Evolutionary conservation across 1,140 invertebrate species (phyloP).

Genomic region (Hyphantria cunea): DNA sequence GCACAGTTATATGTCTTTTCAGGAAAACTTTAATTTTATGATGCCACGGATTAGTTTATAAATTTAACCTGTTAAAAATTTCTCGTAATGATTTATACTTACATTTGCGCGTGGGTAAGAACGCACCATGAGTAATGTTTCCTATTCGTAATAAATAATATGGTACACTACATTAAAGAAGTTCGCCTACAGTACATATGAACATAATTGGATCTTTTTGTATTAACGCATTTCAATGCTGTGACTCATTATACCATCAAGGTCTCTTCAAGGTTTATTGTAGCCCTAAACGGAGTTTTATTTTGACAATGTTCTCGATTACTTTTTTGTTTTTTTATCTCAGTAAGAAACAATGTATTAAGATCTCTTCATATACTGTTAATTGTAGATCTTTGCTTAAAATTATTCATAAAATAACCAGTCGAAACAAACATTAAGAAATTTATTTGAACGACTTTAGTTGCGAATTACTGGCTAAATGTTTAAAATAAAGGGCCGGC

Average conservation of each 20-base stretch:
- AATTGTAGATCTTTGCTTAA: no score
- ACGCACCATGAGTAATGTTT: slow-evolving; percentile 19
- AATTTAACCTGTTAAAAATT: slow-evolving; percentile 15
- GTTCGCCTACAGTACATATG: slow-evolving; percentile 21
- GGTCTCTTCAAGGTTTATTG: slow-evolving; percentile 13
- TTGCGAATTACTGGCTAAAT: no score
- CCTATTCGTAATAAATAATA: slow-evolving; percentile 20
- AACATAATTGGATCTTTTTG: slow-evolving; percentile 38
- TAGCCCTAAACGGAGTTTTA: slow-evolving; percentile 27
- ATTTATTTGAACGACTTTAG: no score
- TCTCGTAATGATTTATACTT: slow-evolving; percentile 21
- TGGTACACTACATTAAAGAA: slow-evolving; percentile 11
- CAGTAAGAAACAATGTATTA: no score
- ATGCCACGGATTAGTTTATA: slow-evolving; percentile 12
- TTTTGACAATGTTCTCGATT: slow-evolving; percentile 24
- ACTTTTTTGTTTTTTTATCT: no score
- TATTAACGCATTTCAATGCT: slow-evolving; percentile 27
- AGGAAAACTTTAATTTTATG: slow-evolving; percentile 8
- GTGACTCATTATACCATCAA: slow-evolving; percentile 32
- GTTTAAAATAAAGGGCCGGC: no score
- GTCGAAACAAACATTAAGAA: no score
- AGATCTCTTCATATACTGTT: no score
- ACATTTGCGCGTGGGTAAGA: slow-evolving; percentile 17
- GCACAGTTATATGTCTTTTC: no score
- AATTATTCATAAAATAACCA: no score